These are phyloP conservation scores for Mola mola DNA, from an alignment of 2,113 vertebrate genomes.

Conservation along the genomic window DNA sequence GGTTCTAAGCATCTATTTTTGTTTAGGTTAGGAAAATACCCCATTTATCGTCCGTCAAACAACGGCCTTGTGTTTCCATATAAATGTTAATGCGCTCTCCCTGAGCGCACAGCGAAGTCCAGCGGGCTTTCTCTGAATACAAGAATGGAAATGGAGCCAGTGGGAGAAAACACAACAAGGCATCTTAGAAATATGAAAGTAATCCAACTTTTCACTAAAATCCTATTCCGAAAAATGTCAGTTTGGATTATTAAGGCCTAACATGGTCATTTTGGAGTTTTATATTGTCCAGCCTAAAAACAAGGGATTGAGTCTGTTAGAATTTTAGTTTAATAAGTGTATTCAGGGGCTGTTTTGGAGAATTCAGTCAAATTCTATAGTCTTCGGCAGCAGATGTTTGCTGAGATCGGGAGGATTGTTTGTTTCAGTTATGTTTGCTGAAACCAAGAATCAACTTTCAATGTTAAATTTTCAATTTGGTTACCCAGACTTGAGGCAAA, in stretches of 20 bases:
- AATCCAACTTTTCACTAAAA: conserved; percentile 68
- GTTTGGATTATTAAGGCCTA: conserved; percentile 58
- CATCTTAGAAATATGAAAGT: conserved; percentile 45
- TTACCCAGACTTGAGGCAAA: too few relatives aligned
- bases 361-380: too few relatives aligned
- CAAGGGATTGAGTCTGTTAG: too few relatives aligned
- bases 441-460: too few relatives aligned
- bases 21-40: conserved; percentile 69
- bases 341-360: too few relatives aligned
- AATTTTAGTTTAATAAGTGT: too few relatives aligned
- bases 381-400: too few relatives aligned
- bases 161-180: conserved; percentile 43
- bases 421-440: too few relatives aligned
- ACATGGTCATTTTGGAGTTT: conserved; percentile 40
- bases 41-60: conserved; percentile 72
- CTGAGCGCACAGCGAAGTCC: conserved; percentile 29
- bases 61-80: conserved; percentile 71
- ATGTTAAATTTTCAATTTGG: too few relatives aligned
- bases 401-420: too few relatives aligned
- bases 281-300: conserved; percentile 26
- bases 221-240: conserved; percentile 73
- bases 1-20: too few relatives aligned
- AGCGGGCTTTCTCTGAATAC: conserved; percentile 30
- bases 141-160: conserved; percentile 34
- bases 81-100: conserved; percentile 79